Base-by-base conservation (phyloP, 2,797 vertebrate species). In the Typhlichthys subterraneus region DNA sequence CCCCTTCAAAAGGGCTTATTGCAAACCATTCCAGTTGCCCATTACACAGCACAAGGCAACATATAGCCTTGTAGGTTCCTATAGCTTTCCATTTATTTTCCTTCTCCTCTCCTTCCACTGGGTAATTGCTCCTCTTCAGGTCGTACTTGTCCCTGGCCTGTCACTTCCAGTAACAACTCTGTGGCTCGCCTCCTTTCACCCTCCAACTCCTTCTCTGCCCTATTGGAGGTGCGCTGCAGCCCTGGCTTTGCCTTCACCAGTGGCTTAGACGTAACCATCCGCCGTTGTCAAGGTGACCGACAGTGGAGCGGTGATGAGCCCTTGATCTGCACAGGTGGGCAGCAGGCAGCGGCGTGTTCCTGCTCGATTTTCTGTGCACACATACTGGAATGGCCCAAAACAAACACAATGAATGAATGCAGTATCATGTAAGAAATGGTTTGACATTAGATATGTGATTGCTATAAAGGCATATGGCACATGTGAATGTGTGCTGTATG, bases 251-350 rank as follows among this genome's bases (percentile, higher is more conserved):
- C 59, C 11, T 80, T 92, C 80, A 80, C 86, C 58, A 85, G 54
- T 5, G 89, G 92, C 70, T 62, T 90, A 72, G 88, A 92, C 58
- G 76, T 62, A 59, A 81, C 79, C 29, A 83, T 92, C 61, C 93
- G 92, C 66, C 92, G 91, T 85, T 95, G 94, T 77, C 94, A 95
- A 80, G 93, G 93, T 64, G 94, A 95, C 85, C 83, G 90, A 15
- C 91, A 89, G 78, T 94, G 94, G 94, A 95, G 94, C 63, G 90
- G 92, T 45, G 88, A 90, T 42, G 86, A 93, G 73, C 90, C 90
- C 62, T 55, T 23, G 23, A 23, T 81, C 65, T 95, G 94, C 86
- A 84, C 82, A 88, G 92, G 94, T 94, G 88, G 73, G 87, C 81
- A 59, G 61, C 33, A 76, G 10, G 29, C 23, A 23, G 23, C 23